phyloP scores from a whole-genome alignment of 2,888 invertebrate species.

The Corythucha ciliata region DNA sequence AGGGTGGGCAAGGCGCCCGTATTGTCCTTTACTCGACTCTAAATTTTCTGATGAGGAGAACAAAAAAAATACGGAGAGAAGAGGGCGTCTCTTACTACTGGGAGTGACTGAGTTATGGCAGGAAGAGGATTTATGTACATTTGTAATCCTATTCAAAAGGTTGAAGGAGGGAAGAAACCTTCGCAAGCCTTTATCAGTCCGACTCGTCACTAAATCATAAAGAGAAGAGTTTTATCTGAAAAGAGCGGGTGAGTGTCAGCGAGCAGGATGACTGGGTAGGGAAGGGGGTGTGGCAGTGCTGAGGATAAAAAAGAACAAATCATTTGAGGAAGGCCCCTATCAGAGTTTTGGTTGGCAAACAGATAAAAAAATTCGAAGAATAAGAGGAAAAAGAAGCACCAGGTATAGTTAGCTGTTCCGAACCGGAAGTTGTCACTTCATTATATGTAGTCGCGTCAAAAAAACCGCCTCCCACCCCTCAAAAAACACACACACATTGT shows the following conservation, averaged over 20 bases:
- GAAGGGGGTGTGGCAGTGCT: not conserved
- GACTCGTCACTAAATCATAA: constrained; percentile 4
- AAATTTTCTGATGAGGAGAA: constrained; percentile 3
- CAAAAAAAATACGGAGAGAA: not conserved
- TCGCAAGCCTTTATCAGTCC: not conserved
- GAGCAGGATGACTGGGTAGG: too few species aligned
- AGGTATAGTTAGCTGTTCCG: not conserved
- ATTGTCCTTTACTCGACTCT: not conserved
- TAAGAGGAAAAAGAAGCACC: too few species aligned
- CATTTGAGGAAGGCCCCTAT: constrained; percentile 1
- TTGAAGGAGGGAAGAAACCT: not conserved
- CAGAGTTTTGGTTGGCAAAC: too few species aligned
- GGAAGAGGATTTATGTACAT: not conserved
- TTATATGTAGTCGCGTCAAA: too few species aligned
- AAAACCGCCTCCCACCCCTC: too few species aligned
- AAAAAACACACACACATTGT: too few species aligned
- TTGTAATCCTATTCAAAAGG: constrained; percentile 7
- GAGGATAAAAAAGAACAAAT: constrained; percentile 2
- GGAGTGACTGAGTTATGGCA: constrained; percentile 5
- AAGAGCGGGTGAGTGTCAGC: too few species aligned
- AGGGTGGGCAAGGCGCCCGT: constrained; percentile 2
- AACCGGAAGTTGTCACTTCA: constrained; percentile 1
- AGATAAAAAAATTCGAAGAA: too few species aligned
- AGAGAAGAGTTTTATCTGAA: constrained; percentile 3
- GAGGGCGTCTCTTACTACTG: not conserved